These are phyloP conservation scores for Platygyra sinensis DNA, from an alignment of 64 coral and sea anemone species.

Conservation along the genomic window DNA sequence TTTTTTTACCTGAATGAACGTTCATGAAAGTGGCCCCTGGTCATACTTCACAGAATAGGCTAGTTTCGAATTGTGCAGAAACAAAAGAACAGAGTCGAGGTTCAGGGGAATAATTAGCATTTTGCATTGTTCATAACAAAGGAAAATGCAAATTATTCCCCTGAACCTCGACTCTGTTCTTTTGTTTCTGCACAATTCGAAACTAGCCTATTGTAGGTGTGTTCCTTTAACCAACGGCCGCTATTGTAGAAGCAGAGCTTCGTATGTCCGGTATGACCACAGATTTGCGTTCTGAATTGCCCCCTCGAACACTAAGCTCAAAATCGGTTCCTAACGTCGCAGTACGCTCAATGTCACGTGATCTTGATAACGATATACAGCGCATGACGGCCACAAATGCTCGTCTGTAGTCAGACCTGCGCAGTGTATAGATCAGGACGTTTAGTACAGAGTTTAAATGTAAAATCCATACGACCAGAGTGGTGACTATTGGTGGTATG, in stretches of 20 bases:
- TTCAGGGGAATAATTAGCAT: too few species aligned
- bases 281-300: background rate
- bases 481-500: constrained; percentile 9
- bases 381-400: constrained; percentile 44
- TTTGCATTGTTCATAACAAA: too few species aligned
- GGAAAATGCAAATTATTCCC: too few species aligned
- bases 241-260: background rate
- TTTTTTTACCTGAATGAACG: too few species aligned
- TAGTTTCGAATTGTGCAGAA: too few species aligned
- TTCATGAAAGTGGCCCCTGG: too few species aligned
- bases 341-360: background rate
- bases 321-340: background rate
- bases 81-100: too few species aligned
- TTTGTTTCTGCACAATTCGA: too few species aligned
- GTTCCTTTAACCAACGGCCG: background rate
- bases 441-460: constrained; percentile 59
- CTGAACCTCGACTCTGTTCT: too few species aligned
- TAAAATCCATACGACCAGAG: constrained; percentile 51
- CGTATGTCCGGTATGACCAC: background rate
- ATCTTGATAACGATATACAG: constrained; percentile 1
- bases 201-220: too few species aligned
- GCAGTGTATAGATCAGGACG: constrained; percentile 50
- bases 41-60: too few species aligned
- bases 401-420: constrained; percentile 48
- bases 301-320: background rate